phyloP scores from a whole-genome alignment of 2,113 vertebrate genomes.

The Proteles cristata region DNA sequence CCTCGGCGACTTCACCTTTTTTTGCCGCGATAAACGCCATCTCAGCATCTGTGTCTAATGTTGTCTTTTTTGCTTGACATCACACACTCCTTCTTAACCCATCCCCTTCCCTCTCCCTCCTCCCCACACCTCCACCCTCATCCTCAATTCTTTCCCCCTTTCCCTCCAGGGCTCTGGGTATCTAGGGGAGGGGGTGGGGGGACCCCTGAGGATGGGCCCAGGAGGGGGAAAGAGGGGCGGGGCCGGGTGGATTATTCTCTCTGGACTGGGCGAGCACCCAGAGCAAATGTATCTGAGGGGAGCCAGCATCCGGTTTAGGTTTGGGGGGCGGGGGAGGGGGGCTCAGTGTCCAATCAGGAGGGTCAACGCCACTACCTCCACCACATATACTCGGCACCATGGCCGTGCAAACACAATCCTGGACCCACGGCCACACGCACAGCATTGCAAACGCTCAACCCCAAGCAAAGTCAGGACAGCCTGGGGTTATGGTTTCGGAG shows the following conservation, averaged over 20 bases:
- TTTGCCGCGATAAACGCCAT: slow-evolving; percentile 83
- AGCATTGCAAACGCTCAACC: background rate
- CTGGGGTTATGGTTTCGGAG: background rate
- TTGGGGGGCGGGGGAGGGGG: background rate
- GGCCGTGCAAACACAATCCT: background rate
- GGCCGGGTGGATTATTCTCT: background rate
- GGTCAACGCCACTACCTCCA: background rate
- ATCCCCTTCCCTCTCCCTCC: slow-evolving; percentile 73
- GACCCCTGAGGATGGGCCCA: background rate
- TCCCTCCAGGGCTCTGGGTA: slow-evolving; percentile 59
- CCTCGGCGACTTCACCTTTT: slow-evolving; percentile 45
- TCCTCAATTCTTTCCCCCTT: slow-evolving; percentile 63
- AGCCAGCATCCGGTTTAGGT: background rate
- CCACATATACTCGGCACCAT: background rate
- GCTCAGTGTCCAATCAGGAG: background rate
- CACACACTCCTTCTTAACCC: slow-evolving; percentile 81
- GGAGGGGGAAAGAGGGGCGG: background rate
- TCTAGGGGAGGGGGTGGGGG: slow-evolving; percentile 71
- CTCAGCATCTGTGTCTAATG: slow-evolving; percentile 83
- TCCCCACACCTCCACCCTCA: slow-evolving; percentile 72
- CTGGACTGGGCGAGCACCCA: background rate
- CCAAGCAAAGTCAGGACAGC: background rate
- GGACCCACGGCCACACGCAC: background rate
- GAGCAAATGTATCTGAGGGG: background rate
- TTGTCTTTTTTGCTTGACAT: slow-evolving; percentile 84